Evolutionary conservation across 2,888 invertebrate genomes (phyloP).

Genomic region (Melangyna quadrimaculata): DNA sequence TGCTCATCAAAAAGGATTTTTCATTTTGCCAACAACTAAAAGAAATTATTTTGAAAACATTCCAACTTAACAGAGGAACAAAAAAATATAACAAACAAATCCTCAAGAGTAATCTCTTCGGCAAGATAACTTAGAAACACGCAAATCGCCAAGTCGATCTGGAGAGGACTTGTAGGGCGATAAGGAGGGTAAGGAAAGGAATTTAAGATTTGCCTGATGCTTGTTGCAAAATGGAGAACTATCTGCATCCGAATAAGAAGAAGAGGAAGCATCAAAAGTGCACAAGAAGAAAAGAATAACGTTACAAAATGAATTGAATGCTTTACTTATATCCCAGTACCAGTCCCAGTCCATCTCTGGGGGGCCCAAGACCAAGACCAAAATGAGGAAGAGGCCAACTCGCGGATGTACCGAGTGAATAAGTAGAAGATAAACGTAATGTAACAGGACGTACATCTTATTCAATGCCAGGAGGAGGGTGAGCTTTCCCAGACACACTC

Average conservation of each 20-base stretch:
- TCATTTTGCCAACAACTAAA: slow-evolving; percentile 2
- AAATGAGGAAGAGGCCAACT: slow-evolving; percentile 55
- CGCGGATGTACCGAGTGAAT: slow-evolving; percentile 71
- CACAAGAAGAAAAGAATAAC: slow-evolving; percentile 47
- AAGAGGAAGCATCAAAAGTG: background rate
- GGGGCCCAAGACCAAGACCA: slow-evolving; percentile 21
- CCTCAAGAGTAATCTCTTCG: slow-evolving; percentile 45
- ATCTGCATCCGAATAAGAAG: background rate
- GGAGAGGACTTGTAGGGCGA: background rate
- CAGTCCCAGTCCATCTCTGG: slow-evolving; percentile 49
- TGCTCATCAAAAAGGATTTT: slow-evolving; percentile 19
- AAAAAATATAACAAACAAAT: background rate
- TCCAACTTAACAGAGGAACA: background rate
- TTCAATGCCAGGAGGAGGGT: slow-evolving; percentile 65
- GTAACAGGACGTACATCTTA: slow-evolving; percentile 72
- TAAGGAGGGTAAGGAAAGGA: background rate
- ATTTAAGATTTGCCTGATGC: slow-evolving; percentile 27
- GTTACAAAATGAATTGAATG: slow-evolving; percentile 65
- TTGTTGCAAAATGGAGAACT: slow-evolving; percentile 51
- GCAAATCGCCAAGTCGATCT: slow-evolving; percentile 52
- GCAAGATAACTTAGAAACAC: slow-evolving; percentile 51
- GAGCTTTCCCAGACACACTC: slow-evolving; percentile 49
- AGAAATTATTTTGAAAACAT: slow-evolving; percentile 47
- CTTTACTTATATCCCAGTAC: slow-evolving; percentile 54
- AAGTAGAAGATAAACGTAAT: slow-evolving; percentile 72